Conservation (phyloP, 1,140 invertebrate genomes). For the Agrilus planipennis region DNA sequence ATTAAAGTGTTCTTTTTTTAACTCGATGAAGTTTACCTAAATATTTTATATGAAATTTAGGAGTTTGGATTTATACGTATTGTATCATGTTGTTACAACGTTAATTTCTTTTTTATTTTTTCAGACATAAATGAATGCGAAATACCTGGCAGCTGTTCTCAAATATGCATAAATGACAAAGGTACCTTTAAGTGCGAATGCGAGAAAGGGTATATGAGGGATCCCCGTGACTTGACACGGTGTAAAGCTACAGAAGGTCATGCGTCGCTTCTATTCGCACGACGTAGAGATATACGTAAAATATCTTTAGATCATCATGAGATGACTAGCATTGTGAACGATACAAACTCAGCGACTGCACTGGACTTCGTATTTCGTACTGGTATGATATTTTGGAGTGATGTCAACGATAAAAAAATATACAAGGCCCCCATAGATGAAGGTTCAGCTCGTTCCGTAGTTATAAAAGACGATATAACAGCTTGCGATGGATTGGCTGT, state of each 20-base stretch:
- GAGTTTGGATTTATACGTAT: too few relatives aligned
- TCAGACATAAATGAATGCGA: conserved; percentile 91
- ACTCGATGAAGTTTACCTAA: neutral
- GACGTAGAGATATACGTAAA: conserved; percentile 78
- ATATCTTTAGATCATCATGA: conserved; percentile 80
- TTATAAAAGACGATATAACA: conserved; percentile 70
- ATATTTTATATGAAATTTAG: neutral
- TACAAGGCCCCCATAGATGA: conserved; percentile 88
- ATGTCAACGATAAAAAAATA: conserved; percentile 78
- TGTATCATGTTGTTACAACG: neutral
- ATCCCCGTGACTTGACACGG: conserved; percentile 66
- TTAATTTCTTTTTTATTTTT: conserved; percentile 20
- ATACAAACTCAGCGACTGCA: conserved; percentile 74
- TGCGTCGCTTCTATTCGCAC: conserved; percentile 70
- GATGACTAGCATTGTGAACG: conserved; percentile 80
- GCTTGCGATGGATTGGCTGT: conserved; percentile 89
- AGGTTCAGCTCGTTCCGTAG: conserved; percentile 68
- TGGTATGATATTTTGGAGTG: conserved; percentile 91
- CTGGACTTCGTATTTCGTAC: conserved; percentile 83
- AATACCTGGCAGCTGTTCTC: conserved; percentile 80
- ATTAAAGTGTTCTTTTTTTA: neutral
- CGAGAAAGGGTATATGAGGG: conserved; percentile 69
- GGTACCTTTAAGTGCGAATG: conserved; percentile 92
- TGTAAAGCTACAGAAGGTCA: conserved; percentile 84
- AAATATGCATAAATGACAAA: conserved; percentile 81